Conservation (phyloP, 2,113 vertebrate species). For the Tinamus guttatus region DNA sequence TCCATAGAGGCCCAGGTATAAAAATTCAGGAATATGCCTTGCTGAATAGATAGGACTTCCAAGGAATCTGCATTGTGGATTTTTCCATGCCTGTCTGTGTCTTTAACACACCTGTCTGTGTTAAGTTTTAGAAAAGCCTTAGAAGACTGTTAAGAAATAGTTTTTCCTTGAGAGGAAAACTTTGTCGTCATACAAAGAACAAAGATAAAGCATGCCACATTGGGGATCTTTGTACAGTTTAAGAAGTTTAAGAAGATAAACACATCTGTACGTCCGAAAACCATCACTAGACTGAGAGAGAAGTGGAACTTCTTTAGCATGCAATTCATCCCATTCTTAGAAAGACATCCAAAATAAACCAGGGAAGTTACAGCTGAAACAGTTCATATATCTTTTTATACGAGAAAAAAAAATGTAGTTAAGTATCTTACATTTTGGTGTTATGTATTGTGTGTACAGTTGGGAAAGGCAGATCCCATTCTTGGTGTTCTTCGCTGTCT, state of each 20-base stretch:
- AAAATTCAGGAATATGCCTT: background rate
- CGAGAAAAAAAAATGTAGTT: background rate
- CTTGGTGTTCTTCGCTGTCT: background rate
- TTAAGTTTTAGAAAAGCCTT: background rate
- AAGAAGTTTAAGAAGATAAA: conserved; percentile 3
- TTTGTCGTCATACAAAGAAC: background rate
- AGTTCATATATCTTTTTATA: background rate
- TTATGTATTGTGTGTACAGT: background rate
- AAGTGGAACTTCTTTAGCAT: background rate
- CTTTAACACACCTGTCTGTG: background rate
- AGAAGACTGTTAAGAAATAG: background rate
- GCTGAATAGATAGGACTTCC: background rate
- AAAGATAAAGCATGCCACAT: background rate
- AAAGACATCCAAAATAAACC: background rate
- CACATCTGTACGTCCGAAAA: background rate
- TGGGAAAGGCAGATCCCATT: background rate
- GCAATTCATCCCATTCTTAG: background rate
- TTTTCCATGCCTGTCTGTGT: background rate
- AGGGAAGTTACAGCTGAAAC: background rate
- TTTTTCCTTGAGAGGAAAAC: background rate
- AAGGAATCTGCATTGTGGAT: background rate
- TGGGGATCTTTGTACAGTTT: background rate
- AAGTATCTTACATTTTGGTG: background rate
- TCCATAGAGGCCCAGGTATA: background rate
- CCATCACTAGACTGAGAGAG: background rate